Evolutionary conservation across 1,140 invertebrate genomes (phyloP).

Genomic region (Zaprionus capensis): DNA sequence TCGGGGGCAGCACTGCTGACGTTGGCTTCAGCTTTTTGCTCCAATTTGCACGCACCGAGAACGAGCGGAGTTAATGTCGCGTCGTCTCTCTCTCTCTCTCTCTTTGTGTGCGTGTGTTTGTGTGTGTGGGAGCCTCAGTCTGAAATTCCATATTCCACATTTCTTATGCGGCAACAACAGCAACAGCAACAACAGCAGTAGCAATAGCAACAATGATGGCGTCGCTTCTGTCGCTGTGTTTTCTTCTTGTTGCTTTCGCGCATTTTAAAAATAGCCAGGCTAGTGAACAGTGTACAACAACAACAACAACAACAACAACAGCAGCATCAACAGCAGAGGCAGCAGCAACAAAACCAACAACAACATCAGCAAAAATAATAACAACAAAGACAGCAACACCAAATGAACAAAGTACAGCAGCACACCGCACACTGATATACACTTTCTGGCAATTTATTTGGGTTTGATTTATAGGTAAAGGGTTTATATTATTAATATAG

Average conservation of each 20-base stretch:
- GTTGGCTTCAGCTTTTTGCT: constrained; percentile 44
- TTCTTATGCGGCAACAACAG: constrained; percentile 61
- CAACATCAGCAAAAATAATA: constrained; percentile 27
- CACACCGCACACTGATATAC: constrained; percentile 22
- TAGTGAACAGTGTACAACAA: constrained; percentile 47
- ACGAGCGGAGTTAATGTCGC: constrained; percentile 27
- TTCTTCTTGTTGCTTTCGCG: constrained; percentile 68
- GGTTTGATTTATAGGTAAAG: background rate
- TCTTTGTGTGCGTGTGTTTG: constrained; percentile 9
- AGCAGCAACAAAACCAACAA: constrained; percentile 36
- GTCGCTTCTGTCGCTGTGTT: constrained; percentile 59
- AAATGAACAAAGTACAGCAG: constrained; percentile 30
- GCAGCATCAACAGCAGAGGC: constrained; percentile 33
- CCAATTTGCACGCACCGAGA: constrained; percentile 65
- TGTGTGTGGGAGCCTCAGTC: constrained; percentile 54
- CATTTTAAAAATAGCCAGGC: constrained; percentile 76
- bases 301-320: constrained; percentile 20
- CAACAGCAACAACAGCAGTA: constrained; percentile 26
- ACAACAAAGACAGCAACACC: constrained; percentile 40
- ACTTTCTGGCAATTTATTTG: background rate
- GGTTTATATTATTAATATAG: no score
- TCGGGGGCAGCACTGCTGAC: constrained; percentile 26
- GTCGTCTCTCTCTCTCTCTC: background rate
- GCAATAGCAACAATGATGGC: constrained; percentile 46
- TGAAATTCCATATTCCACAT: constrained; percentile 77